These are phyloP conservation scores for Synodontis membranacea DNA, from an alignment of 2,113 vertebrate genomes.

Conservation along the genomic window DNA sequence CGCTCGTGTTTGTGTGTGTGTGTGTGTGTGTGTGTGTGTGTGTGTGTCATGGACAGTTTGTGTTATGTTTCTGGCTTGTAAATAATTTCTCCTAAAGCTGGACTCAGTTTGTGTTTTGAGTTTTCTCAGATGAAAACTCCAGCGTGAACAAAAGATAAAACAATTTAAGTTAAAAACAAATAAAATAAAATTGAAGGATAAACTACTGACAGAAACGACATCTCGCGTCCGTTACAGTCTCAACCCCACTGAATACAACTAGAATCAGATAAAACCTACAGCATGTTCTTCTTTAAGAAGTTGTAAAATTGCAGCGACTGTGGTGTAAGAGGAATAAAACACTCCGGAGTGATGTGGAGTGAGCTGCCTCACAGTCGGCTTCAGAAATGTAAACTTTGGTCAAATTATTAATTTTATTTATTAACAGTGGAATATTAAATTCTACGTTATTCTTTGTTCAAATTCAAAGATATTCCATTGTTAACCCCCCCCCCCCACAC, in stretches of 20 bases:
- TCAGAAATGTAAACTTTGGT: no score
- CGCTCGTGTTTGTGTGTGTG: no score
- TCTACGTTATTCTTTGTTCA: background rate
- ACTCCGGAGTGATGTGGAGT: background rate
- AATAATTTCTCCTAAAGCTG: background rate
- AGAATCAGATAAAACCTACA: background rate
- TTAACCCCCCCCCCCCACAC: background rate
- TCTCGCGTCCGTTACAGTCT: background rate
- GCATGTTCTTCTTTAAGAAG: background rate
- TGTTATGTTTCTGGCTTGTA: background rate
- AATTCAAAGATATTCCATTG: background rate
- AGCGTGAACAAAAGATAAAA: background rate
- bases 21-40: conserved; percentile 14
- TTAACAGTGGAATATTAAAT: background rate
- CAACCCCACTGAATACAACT: background rate
- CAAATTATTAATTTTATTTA: background rate
- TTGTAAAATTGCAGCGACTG: background rate
- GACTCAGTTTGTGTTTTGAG: background rate
- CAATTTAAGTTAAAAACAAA: background rate
- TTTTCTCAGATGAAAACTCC: background rate
- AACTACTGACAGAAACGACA: background rate
- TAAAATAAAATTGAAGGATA: background rate
- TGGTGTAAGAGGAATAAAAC: background rate
- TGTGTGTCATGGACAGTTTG: background rate
- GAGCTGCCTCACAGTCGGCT: no score